Conservation (phyloP, 2,113 vertebrate genomes). For the Hemiscyllium ocellatum region DNA sequence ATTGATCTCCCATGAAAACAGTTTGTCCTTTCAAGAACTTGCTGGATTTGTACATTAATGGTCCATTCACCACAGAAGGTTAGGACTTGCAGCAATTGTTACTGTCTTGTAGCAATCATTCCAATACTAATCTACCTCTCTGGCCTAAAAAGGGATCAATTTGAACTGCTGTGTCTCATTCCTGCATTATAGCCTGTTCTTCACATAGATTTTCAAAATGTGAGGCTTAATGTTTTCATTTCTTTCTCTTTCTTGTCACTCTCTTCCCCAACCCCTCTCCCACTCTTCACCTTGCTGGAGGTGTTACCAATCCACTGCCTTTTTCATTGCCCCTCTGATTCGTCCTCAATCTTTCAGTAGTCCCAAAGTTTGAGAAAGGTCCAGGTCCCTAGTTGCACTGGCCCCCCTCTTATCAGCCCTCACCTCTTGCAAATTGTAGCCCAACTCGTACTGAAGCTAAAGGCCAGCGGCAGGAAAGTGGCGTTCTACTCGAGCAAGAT, state of each 20-base stretch:
- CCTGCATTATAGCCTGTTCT: background rate
- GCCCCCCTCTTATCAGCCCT: background rate
- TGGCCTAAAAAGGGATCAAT: background rate
- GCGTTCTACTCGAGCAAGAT: background rate
- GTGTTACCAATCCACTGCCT: background rate
- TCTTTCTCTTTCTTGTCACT: background rate
- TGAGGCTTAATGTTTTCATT: background rate
- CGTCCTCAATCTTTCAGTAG: background rate
- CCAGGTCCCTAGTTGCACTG: background rate
- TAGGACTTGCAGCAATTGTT: background rate
- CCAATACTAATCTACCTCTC: background rate
- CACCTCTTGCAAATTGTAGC: background rate
- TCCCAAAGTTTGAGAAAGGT: background rate
- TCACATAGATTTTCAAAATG: background rate
- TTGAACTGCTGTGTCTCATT: background rate
- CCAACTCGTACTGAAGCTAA: background rate
- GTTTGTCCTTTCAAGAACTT: background rate
- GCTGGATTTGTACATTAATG: background rate
- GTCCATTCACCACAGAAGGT: background rate
- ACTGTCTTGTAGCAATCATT: background rate
- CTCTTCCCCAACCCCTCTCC: background rate
- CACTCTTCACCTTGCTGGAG: background rate
- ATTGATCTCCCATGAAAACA: background rate
- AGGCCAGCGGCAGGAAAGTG: background rate
- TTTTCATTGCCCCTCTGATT: background rate